Evolutionary conservation across 2,888 invertebrate genomes (phyloP), one percentile per base, ranked within the genome.

Genomic region (Mactromeris polynyma): DNA sequence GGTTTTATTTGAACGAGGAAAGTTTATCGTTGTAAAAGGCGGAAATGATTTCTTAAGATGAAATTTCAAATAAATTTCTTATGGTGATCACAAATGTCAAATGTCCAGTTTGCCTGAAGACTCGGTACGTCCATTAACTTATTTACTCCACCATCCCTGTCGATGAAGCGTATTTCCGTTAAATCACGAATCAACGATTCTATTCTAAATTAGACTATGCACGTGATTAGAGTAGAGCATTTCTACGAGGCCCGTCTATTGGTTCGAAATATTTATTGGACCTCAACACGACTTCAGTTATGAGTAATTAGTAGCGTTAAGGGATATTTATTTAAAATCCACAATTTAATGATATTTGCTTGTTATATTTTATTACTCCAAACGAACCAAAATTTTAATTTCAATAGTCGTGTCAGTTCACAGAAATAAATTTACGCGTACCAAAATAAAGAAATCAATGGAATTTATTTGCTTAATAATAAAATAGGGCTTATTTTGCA

Each of bases 61-160:
- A 36, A 36, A 73, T 26, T 73, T 73, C 73, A 33, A 33, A 73
- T 73, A 73, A 73, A 73, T 73, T 73, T 73, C 73, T 36, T 36
- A 73, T 36, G 17, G 36, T 73, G 19, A 7, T 36, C 73, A 73
- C 73, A 36, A 73, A 73, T 73, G 73, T 73, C 73, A 73, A 33
- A 33, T 36, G 36, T 36, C 73, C 73, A 73, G 17, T 33, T 73
- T 73, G 73, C 73, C 73, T 14, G 26, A 33, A 73, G 73, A 73
- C 73, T 17, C 73, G 19, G 4, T 19, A 33, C 17, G 19, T 73
- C n/a, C 73, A 73, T 73, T 73, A 73, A 73, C 14, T 36, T 73
- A 33, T 73, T 36, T 33, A 73, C 33, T 4, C 73, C 73, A 33
- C 17, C 73, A 33, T 33, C 73, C 73, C 36, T 73, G 19, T 4